phyloP scores from a whole-genome alignment of 1,140 invertebrate species.

The Battus philenor region DNA sequence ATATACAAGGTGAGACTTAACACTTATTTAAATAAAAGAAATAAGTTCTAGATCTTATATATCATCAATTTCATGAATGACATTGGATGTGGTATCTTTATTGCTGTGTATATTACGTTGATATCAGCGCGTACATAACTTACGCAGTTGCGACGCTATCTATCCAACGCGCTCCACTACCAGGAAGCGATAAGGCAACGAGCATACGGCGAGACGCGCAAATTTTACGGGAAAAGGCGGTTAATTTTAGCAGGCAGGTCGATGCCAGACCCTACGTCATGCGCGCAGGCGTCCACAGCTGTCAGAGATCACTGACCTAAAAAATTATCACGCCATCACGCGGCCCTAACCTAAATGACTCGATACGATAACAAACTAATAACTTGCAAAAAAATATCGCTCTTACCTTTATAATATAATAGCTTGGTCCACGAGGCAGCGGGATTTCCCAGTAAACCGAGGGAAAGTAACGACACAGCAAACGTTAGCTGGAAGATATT shows the following conservation, averaged over 20 bases:
- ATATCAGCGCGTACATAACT: conserved; percentile 10
- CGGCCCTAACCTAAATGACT: conserved; percentile 58
- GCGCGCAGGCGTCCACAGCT: conserved; percentile 56
- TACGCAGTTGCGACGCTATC: conserved; percentile 6
- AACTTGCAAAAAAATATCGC: conserved; percentile 8
- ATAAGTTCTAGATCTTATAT: background rate
- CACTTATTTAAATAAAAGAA: background rate
- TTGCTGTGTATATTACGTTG: conserved; percentile 9
- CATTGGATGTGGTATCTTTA: conserved; percentile 1
- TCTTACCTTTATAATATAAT: conserved; percentile 40
- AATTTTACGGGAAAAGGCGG: conserved; percentile 41
- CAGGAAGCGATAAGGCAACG: conserved; percentile 24
- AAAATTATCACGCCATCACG: conserved; percentile 55
- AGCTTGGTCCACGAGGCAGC: conserved; percentile 23
- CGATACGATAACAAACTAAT: conserved; percentile 3
- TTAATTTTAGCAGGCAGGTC: conserved; percentile 38
- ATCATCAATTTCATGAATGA: background rate
- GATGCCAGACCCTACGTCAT: conserved; percentile 53
- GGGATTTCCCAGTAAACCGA: conserved; percentile 56
- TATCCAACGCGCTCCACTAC: conserved; percentile 13
- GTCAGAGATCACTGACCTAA: conserved; percentile 64
- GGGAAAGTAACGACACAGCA: conserved; percentile 61
- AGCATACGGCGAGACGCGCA: conserved; percentile 17
- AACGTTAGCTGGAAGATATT: conserved; percentile 43
- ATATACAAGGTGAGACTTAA: too few species aligned